These are phyloP conservation scores for Epistrophe eligans DNA, from an alignment of 2,888 invertebrate species.

Conservation along the genomic window DNA sequence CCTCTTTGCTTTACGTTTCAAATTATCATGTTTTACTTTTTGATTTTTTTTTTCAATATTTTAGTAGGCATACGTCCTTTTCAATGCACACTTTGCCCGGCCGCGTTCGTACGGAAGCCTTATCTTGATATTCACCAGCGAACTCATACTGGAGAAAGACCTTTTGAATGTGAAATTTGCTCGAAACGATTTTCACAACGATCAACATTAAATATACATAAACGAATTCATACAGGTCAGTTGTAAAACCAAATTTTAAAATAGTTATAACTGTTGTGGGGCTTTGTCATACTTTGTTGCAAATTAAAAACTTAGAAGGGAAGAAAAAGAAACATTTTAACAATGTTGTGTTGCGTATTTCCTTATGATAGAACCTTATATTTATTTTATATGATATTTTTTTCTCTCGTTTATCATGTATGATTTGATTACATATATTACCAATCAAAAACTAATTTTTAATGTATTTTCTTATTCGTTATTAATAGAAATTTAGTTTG, in stretches of 20 bases:
- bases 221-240: conserved; percentile 89
- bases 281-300: background rate
- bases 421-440: too few relatives aligned
- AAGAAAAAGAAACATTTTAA: background rate
- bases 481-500: too few relatives aligned
- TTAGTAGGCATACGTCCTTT: conserved; percentile 83
- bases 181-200: conserved; percentile 92
- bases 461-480: too few relatives aligned
- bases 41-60: conserved; percentile 37
- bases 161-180: conserved; percentile 79
- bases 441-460: too few relatives aligned
- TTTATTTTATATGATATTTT: background rate
- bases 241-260: conserved; percentile 13
- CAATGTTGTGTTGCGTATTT: background rate
- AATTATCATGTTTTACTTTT: conserved; percentile 9
- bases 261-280: background rate
- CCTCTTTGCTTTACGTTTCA: background rate
- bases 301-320: background rate
- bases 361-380: background rate
- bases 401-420: too few relatives aligned
- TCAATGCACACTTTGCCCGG: conserved; percentile 86
- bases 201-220: conserved; percentile 92
- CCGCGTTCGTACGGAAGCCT: conserved; percentile 87
- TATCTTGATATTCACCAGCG: conserved; percentile 88
- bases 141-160: conserved; percentile 80